Conservation (phyloP, 35 echinoderm and acorn worm genomes). For the Eucidaris tribuloides region DNA sequence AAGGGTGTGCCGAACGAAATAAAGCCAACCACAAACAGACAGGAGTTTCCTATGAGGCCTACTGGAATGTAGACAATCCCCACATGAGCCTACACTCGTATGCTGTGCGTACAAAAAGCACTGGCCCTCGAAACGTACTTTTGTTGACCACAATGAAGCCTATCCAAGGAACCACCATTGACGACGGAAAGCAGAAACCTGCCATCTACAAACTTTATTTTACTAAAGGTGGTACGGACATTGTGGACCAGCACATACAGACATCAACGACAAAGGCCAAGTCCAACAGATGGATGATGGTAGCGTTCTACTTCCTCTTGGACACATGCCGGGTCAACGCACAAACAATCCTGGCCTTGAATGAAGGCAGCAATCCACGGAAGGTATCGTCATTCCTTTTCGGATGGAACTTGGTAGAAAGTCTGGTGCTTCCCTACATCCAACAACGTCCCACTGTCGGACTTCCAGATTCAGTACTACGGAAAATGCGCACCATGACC, state of each 20-base stretch:
- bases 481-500: too few relatives aligned
- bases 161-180: not conserved
- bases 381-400: too few relatives aligned
- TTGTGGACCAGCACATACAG: not conserved
- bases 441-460: too few relatives aligned
- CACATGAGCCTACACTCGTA: not conserved
- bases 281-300: not conserved
- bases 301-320: not conserved
- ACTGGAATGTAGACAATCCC: not conserved
- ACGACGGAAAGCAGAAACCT: not conserved
- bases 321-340: not conserved
- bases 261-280: not conserved
- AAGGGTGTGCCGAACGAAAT: too few relatives aligned
- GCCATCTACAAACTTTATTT: conserved; percentile 15
- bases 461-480: too few relatives aligned
- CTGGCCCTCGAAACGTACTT: not conserved
- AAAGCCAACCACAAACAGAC: too few relatives aligned
- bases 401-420: too few relatives aligned
- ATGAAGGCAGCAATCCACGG: not conserved
- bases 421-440: too few relatives aligned
- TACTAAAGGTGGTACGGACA: conserved; percentile 10
- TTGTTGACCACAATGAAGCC: not conserved
- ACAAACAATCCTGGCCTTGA: not conserved
- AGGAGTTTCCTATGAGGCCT: not conserved
- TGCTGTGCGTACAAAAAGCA: not conserved